Evolutionary conservation across 1,140 invertebrate genomes (phyloP).

Genomic region (Cryptotermes secundus): DNA sequence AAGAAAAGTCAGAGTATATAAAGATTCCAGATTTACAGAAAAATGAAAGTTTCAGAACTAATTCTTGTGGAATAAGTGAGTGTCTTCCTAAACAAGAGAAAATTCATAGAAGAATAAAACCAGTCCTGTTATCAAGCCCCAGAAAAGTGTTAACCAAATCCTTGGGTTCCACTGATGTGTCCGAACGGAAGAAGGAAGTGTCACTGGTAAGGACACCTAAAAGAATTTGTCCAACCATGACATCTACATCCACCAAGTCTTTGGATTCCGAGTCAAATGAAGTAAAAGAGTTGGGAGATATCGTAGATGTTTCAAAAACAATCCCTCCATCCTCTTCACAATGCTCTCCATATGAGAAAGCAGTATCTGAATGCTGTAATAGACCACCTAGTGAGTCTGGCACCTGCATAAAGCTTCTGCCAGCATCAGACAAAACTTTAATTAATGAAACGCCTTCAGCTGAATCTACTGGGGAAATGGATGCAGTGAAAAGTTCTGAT

Average conservation of each 20-base stretch:
- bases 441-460: too few relatives aligned
- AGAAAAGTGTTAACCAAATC: neutral
- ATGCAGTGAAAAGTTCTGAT: too few relatives aligned
- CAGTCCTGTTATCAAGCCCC: conserved; percentile 7
- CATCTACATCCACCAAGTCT: neutral
- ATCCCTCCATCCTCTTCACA: too few relatives aligned
- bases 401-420: too few relatives aligned
- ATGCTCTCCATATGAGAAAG: too few relatives aligned
- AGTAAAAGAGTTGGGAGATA: neutral
- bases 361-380: too few relatives aligned
- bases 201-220: neutral
- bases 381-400: too few relatives aligned
- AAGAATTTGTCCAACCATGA: neutral
- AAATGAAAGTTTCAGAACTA: neutral
- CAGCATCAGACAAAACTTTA: too few relatives aligned
- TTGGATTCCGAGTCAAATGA: neutral
- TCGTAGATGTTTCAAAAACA: neutral
- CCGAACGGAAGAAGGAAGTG: neutral
- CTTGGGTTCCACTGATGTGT: neutral
- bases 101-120: conserved; percentile 16
- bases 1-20: neutral
- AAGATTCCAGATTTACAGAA: neutral
- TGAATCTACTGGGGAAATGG: too few relatives aligned
- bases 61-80: neutral
- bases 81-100: neutral